Evolutionary conservation across 2,797 vertebrate species (phyloP), one percentile per base, ranked within the genome.

Genomic region (Tenualosa ilisha): DNA sequence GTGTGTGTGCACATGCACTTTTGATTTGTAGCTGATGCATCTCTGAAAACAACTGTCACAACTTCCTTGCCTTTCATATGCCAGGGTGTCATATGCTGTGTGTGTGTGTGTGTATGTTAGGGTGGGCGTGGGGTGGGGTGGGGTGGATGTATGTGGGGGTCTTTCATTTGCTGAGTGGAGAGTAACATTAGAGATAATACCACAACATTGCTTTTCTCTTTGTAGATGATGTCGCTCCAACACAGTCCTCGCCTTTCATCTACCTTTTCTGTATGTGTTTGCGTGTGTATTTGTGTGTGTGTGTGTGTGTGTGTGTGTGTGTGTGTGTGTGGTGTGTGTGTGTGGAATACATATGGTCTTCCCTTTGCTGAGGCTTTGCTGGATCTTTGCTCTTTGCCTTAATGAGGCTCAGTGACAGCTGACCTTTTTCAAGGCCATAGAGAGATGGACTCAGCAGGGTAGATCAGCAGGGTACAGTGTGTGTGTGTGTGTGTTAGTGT

Each of bases 351-450:
- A 84, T 59, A 63, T 82, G 63, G 65, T 72, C n/a, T 51, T 72
- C 26, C 75, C n/a, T 56, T 20, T 37, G 82, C 43, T 26, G 22
- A 72, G 79, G 61, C 3, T 65, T 86, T 50, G 83, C 90, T 91
- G 91, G 90, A 92, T 85, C 82, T 89, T 92, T 85, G 68, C 89
- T 86, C 86, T 88, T 91, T 86, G 89, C 91, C 59, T 13, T 94
- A 94, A 95, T 94, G 92, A 95, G 93, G 91, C 91, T 90, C 91
- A 86, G 89, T 93, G 94, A 94, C 90, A 85, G 91, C 87, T 94
- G 94, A 95, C 94, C 94, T 95, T 95, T 95, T 83, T 46, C 84
- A n/a, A 90, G 86, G 87, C 90, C 26, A 65, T 85, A 86, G 84
- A 40, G 20, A 82, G 83, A 63, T 65, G 63, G 3, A 65, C 56